phyloP scores from a whole-genome alignment of 2,113 vertebrate species.

The Rhinolophus sinicus region DNA sequence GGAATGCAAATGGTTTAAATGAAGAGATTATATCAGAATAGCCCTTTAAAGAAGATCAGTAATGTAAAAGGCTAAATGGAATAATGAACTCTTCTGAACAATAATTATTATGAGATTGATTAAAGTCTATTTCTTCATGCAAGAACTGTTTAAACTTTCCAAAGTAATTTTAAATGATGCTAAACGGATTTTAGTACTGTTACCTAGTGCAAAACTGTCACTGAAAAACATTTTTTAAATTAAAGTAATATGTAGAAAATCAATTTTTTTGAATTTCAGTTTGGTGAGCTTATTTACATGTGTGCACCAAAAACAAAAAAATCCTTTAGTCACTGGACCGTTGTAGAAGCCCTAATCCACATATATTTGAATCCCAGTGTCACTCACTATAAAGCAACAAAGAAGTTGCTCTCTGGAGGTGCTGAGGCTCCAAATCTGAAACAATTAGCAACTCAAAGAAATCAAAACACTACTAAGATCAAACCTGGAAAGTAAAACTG shows the following conservation, averaged over 20 bases:
- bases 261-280: conserved; percentile 77
- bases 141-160: conserved; percentile 83
- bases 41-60: conserved; percentile 82
- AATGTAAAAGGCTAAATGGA: conserved; percentile 85
- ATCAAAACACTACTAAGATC: conserved; percentile 42
- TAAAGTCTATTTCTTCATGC: conserved; percentile 84
- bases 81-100: conserved; percentile 85
- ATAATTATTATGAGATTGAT: conserved; percentile 85
- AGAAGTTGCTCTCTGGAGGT: conserved; percentile 37
- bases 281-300: conserved; percentile 81
- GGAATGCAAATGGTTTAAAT: conserved; percentile 84
- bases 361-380: conserved; percentile 65
- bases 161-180: conserved; percentile 81
- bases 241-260: conserved; percentile 79
- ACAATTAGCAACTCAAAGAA: not conserved
- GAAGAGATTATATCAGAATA: conserved; percentile 83
- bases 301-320: conserved; percentile 79
- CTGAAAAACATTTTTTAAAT: conserved; percentile 80
- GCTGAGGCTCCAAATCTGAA: not conserved
- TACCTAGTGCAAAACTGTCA: conserved; percentile 75
- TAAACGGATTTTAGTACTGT: conserved; percentile 70
- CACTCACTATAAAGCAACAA: conserved; percentile 64
- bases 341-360: conserved; percentile 72
- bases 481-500: not conserved
- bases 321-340: conserved; percentile 75